Evolutionary conservation across 2,888 invertebrate species (phyloP).

Genomic region (Ennomos quercinarius): DNA sequence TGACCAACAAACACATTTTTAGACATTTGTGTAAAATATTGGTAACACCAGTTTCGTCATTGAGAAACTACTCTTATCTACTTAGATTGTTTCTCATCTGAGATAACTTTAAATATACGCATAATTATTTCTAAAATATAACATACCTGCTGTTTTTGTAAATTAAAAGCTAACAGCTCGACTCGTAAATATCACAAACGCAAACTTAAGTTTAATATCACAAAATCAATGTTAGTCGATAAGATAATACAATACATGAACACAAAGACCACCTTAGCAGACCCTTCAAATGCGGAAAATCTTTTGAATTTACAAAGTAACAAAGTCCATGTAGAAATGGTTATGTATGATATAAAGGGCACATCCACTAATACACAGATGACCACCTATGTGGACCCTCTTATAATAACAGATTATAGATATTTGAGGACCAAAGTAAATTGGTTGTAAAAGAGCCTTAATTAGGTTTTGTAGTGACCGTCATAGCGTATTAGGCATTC

Average conservation of each 20-base stretch:
- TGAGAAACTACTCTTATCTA: too few relatives aligned
- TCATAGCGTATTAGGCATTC: slow-evolving; percentile 78
- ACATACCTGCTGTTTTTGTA: too few relatives aligned
- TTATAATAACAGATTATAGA: background rate
- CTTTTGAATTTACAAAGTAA: slow-evolving; percentile 1
- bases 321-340: slow-evolving; percentile 11
- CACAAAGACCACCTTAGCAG: slow-evolving; percentile 50
- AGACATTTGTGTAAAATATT: too few relatives aligned
- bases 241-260: slow-evolving; percentile 70
- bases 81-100: too few relatives aligned
- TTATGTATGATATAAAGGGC: slow-evolving; percentile 13
- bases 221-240: slow-evolving; percentile 78
- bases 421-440: slow-evolving; percentile 43
- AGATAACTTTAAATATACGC: too few relatives aligned
- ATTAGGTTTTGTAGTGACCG: slow-evolving; percentile 82
- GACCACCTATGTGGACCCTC: slow-evolving; percentile 7
- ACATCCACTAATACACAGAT: slow-evolving; percentile 12
- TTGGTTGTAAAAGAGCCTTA: slow-evolving; percentile 68
- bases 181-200: too few relatives aligned
- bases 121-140: too few relatives aligned
- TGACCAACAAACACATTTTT: too few relatives aligned
- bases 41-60: too few relatives aligned
- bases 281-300: slow-evolving; percentile 33
- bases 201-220: slow-evolving; percentile 72
- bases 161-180: too few relatives aligned